Conservation (phyloP, 2,797 vertebrate species). For the Australoheros facetus region DNA sequence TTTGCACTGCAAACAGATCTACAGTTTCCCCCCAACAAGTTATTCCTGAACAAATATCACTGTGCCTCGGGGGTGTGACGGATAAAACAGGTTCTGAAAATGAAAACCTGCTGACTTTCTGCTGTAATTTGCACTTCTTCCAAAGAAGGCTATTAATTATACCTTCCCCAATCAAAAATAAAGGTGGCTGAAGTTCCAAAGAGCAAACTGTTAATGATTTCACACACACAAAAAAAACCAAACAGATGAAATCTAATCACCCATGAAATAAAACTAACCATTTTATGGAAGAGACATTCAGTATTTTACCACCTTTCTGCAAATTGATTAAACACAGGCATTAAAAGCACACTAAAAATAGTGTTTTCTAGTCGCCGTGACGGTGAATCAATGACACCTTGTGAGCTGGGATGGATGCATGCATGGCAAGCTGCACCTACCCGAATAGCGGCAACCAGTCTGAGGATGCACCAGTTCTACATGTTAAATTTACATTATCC, state of each 20-base stretch:
- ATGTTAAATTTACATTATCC: slow-evolving; percentile 6
- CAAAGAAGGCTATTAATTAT: not conserved
- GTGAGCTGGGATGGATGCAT: slow-evolving; percentile 31
- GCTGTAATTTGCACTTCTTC: not conserved
- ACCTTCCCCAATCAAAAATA: not conserved
- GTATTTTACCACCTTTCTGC: not conserved
- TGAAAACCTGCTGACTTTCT: not conserved
- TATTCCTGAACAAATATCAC: slow-evolving; percentile 56
- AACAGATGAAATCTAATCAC: not conserved
- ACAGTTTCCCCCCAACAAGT: not conserved
- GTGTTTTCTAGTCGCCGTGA: not conserved
- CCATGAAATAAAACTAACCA: rapidly evolving
- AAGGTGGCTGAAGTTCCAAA: not conserved
- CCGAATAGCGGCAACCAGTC: not conserved
- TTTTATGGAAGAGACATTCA: not conserved
- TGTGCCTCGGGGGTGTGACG: slow-evolving; percentile 14
- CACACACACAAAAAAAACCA: not conserved
- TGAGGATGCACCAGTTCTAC: slow-evolving; percentile 21
- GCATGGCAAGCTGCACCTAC: slow-evolving; percentile 41
- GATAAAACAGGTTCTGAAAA: slow-evolving; percentile 45
- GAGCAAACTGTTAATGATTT: not conserved
- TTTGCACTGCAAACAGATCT: slow-evolving; percentile 59
- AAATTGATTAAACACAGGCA: not conserved
- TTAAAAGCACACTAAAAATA: not conserved
- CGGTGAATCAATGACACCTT: slow-evolving; percentile 28